Evolutionary conservation across 2,888 invertebrate species (phyloP), one percentile per base, ranked within the genome.

Genomic region (Nebria brevicollis): DNA sequence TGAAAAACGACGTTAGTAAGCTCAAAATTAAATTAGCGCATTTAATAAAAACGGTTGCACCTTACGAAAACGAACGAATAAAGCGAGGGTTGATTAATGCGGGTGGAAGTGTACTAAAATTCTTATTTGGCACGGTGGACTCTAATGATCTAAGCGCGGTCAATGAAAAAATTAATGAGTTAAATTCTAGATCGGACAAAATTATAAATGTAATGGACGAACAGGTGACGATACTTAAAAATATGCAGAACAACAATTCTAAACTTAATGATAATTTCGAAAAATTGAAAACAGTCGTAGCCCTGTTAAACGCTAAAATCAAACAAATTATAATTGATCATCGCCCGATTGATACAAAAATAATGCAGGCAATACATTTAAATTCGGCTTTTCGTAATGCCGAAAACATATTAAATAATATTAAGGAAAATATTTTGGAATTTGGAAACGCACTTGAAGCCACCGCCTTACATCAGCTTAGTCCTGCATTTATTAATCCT

Each of bases 41-140:
- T 20, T 34, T 80, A 26, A 13, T 75, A 10, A 75, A 80, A 68
- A 80, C 80, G 2, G 66, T 80, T 43, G 80, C 80, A 4, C 80
- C 75, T 11, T 77, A 42, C n/a, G 42, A 42, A 26, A 34, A 8
- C 7, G 79, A 66, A 10, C 73, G 75, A 20, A 13, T n/a, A 1
- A 80, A 80, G 54, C 15, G 75, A 68, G 80, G 80, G 43, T 70
- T 80, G 26, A 70, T 75, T 54, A 68, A 80, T 75, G 10, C 54
- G 25, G 80, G 70, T 10, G 80, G 75, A 13, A 75, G 43, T 68
- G 68, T 70, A 5, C n/a, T 80, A 34, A 80, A 80, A 70, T 54
- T 80, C 66, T 25, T 80, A 66, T 80, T 80, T 75, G 80, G 80
- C 4, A 80, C 80, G 2, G 75, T 54, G 7, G 80, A 80, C 15